phyloP scores from a whole-genome alignment of 64 coral and sea anemone species.

The Trachythela sp. region DNA sequence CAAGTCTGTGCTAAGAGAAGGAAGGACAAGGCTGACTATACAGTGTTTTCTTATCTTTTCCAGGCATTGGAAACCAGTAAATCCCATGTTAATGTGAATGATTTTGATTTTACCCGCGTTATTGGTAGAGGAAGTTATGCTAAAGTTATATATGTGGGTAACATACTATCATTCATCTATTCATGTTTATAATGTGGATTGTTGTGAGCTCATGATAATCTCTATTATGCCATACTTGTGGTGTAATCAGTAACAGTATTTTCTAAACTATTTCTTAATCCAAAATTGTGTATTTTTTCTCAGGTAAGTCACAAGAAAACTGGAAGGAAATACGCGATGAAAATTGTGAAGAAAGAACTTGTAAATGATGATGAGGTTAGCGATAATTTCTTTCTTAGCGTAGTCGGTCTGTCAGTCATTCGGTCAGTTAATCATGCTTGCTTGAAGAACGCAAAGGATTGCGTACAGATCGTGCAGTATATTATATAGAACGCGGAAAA shows the following conservation, averaged over 20 bases:
- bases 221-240: too few species aligned
- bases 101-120: constrained; percentile 84
- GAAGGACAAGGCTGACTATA: too few species aligned
- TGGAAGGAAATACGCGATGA: constrained; percentile 94
- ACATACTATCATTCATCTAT: not conserved
- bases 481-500: too few species aligned
- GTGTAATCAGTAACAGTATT: too few species aligned
- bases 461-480: too few species aligned
- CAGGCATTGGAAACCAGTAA: constrained; percentile 59
- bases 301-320: constrained; percentile 95
- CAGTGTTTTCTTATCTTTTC: not conserved
- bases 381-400: not conserved
- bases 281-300: not conserved
- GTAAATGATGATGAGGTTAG: constrained; percentile 96
- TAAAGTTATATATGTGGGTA: constrained; percentile 87
- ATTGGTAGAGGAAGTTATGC: constrained; percentile 98
- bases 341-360: constrained; percentile 98
- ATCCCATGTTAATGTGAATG: constrained; percentile 59
- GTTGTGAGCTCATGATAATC: too few species aligned
- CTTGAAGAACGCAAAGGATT: too few species aligned
- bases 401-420: too few species aligned
- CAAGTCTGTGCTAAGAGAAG: too few species aligned
- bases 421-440: too few species aligned
- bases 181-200: not conserved
- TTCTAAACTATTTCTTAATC: too few species aligned